A percentile compares a stretch with the other conserved stretches of the same genome.
These are phyloP conservation scores for Uloborus plumipes DNA, from an alignment of 2,888 invertebrate genomes.

Conservation along the genomic window DNA sequence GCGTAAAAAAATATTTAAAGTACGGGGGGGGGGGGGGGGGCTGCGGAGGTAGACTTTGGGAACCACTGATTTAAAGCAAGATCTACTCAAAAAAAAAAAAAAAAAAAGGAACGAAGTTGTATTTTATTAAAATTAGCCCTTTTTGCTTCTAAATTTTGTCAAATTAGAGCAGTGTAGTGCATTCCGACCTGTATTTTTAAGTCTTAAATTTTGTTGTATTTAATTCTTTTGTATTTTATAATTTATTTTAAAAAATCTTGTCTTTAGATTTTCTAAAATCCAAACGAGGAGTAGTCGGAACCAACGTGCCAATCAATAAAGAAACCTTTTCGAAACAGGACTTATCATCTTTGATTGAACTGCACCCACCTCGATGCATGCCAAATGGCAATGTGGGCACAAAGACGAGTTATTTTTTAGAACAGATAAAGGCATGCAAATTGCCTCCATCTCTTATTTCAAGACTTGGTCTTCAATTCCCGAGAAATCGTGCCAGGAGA, in stretches of 20 bases:
- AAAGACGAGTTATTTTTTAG: slow-evolving; percentile 73
- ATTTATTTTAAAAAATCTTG: background rate
- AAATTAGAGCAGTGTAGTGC: too few species aligned
- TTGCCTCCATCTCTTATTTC: slow-evolving; percentile 73
- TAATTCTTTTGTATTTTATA: background rate
- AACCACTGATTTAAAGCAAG: too few species aligned
- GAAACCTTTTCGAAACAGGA: slow-evolving; percentile 69
- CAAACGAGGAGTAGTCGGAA: slow-evolving; percentile 67
- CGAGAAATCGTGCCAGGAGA: slow-evolving; percentile 69
- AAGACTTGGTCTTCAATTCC: slow-evolving; percentile 72
- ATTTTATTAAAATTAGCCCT: too few species aligned
- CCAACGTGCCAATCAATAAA: slow-evolving; percentile 68
- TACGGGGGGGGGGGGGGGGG: too few species aligned
- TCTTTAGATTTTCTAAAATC: background rate
- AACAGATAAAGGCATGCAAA: slow-evolving; percentile 72
- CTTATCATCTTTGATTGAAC: slow-evolving; percentile 69
- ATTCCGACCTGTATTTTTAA: too few species aligned
- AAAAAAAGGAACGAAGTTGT: too few species aligned
- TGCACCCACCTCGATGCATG: slow-evolving; percentile 72
- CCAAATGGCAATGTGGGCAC: slow-evolving; percentile 76
- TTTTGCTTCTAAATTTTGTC: too few species aligned
- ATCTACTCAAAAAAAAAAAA: too few species aligned
- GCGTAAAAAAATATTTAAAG: too few species aligned
- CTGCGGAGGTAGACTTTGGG: too few species aligned
- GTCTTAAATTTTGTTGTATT: too few species aligned